Evolutionary conservation across 37 sponge, comb jelly and placozoan species (phyloP).

Genomic region (Amphimedon queenslandica): DNA sequence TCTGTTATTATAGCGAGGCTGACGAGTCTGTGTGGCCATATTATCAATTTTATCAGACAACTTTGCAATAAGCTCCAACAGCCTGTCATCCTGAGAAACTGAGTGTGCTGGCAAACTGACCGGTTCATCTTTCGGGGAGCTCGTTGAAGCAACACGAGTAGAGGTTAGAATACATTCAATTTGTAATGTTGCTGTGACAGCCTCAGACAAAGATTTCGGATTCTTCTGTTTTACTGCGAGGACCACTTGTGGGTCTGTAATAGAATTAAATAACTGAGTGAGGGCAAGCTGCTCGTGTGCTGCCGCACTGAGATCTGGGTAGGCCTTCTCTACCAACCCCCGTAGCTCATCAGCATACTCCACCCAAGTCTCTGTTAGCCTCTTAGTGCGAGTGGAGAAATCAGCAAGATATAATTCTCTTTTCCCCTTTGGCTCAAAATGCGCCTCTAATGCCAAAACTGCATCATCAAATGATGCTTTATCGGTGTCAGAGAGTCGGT

Average conservation of each 20-base stretch:
- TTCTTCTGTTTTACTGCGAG: slow-evolving; percentile 12
- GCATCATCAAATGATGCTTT: background rate
- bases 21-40: too few relatives aligned
- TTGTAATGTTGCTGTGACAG: slow-evolving; percentile 23
- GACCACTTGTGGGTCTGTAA: slow-evolving; percentile 13
- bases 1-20: too few relatives aligned
- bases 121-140: background rate
- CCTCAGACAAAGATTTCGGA: slow-evolving; percentile 11
- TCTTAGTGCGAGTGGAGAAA: slow-evolving; percentile 6
- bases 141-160: too few relatives aligned
- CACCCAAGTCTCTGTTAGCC: slow-evolving; percentile 23
- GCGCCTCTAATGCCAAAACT: slow-evolving; percentile 6
- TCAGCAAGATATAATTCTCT: slow-evolving; percentile 13
- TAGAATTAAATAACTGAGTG: slow-evolving; percentile 6
- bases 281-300: slow-evolving; percentile 15
- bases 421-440: slow-evolving; percentile 26
- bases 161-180: too few relatives aligned
- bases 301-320: slow-evolving; percentile 12
- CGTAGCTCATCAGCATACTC: slow-evolving; percentile 21
- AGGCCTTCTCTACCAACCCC: slow-evolving; percentile 23
- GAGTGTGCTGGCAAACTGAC: background rate
- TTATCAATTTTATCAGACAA: slow-evolving; percentile 12
- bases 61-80: background rate
- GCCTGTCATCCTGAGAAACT: background rate
- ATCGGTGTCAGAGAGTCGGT: background rate